A percentile compares a stretch with the other conserved stretches of the same genome.
Evolutionary conservation across 2,888 invertebrate species (phyloP).

Genomic region (Nasonovia ribisnigri): DNA sequence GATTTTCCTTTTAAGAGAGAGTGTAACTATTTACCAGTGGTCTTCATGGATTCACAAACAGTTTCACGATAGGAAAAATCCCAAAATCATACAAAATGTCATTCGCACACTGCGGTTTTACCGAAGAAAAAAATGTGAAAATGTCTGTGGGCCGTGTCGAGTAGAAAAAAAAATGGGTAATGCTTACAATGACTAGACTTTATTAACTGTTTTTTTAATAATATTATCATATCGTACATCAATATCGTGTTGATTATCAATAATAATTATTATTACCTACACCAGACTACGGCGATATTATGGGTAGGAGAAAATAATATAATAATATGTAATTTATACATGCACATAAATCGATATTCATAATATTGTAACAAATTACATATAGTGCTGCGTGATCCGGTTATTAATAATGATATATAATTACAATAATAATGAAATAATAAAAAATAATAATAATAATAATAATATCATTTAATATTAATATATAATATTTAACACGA

Average conservation of each 20-base stretch:
- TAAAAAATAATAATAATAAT: neutral
- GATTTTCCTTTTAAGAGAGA: neutral
- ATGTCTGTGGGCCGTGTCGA: neutral
- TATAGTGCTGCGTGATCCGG: neutral
- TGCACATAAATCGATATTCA: slow-evolving; percentile 8
- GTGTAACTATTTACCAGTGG: neutral
- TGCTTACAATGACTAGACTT: neutral
- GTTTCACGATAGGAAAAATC: neutral
- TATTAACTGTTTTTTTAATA: neutral
- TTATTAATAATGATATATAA: slow-evolving; percentile 11
- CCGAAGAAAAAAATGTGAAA: neutral
- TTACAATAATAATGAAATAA: neutral
- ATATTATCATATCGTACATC: neutral
- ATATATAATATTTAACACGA: neutral
- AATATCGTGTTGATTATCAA: neutral
- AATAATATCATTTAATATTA: neutral
- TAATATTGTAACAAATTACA: neutral
- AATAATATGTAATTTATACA: neutral
- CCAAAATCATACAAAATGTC: neutral
- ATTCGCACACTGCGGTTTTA: neutral
- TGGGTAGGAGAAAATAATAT: neutral
- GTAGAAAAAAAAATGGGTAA: neutral
- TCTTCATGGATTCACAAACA: neutral
- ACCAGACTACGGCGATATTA: neutral
- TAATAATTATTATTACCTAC: neutral